phyloP scores from a whole-genome alignment of 53 echinoderm and acorn worm genomes.

The Holothuria leucospilota region DNA sequence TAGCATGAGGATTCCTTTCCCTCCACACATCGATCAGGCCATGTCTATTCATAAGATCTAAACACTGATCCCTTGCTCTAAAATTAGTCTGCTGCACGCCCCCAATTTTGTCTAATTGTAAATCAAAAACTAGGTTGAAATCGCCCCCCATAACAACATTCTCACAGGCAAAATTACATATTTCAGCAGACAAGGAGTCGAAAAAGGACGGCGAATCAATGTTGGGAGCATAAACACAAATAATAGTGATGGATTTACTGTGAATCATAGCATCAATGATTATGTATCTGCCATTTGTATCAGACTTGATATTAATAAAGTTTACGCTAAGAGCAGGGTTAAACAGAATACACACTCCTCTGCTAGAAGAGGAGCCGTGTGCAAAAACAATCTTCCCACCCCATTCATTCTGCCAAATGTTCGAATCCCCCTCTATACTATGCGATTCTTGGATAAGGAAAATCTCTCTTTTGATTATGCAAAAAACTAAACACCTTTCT shows the following conservation, averaged over 20 bases:
- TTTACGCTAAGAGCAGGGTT: too few species aligned
- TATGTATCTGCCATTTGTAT: too few species aligned
- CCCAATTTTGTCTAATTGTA: conserved; percentile 8
- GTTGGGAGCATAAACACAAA: background rate
- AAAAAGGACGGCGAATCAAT: background rate
- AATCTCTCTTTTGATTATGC: too few species aligned
- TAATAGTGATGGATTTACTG: background rate
- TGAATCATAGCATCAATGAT: too few species aligned
- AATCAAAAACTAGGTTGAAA: conserved; percentile 16
- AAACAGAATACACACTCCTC: background rate
- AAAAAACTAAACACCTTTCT: too few species aligned
- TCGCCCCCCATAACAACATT: background rate
- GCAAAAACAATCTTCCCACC: too few species aligned
- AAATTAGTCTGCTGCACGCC: conserved; percentile 4
- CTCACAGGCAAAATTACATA: background rate
- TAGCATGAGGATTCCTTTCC: too few species aligned
- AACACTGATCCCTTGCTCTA: background rate
- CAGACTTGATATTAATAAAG: too few species aligned
- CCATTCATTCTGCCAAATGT: too few species aligned
- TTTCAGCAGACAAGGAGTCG: background rate
- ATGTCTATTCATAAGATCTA: background rate
- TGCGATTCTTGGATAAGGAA: too few species aligned
- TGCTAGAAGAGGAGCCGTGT: background rate
- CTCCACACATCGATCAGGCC: conserved; percentile 14
- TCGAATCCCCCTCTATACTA: too few species aligned